phyloP scores from a whole-genome alignment of 1,140 invertebrate species.

The Saccostrea echinata region DNA sequence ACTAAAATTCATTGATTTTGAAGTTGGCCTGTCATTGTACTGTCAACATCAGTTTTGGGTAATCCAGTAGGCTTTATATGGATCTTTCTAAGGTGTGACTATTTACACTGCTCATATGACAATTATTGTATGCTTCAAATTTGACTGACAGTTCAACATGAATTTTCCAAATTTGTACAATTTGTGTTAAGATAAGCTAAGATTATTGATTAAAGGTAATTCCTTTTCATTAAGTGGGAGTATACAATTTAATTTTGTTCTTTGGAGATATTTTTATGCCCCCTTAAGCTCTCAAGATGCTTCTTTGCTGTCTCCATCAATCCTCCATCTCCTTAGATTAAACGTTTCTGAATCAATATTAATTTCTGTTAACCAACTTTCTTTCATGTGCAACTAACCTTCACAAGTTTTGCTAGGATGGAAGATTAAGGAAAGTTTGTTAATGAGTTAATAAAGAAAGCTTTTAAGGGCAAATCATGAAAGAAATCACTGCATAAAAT shows the following conservation, averaged over 20 bases:
- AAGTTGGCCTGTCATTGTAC: neutral
- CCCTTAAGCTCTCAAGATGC: too few species aligned
- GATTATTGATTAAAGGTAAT: neutral
- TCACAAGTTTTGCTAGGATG: too few species aligned
- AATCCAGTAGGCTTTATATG: neutral
- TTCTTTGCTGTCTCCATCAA: too few species aligned
- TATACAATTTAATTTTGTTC: neutral
- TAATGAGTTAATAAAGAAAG: too few species aligned
- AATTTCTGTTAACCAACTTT: too few species aligned
- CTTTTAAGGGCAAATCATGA: too few species aligned
- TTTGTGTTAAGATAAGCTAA: neutral
- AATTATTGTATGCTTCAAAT: neutral
- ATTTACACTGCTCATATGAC: neutral
- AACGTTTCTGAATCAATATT: too few species aligned
- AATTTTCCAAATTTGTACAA: neutral
- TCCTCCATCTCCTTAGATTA: too few species aligned
- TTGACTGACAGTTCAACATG: neutral
- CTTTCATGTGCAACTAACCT: too few species aligned
- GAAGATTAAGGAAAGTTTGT: too few species aligned
- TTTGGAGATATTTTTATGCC: neutral
- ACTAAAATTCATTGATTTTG: constrained; percentile 25
- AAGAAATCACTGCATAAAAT: too few species aligned
- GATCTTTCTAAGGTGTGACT: neutral
- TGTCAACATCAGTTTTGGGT: neutral
- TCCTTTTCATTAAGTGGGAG: neutral